A percentile compares a stretch with the other conserved stretches of the same genome.
These are phyloP conservation scores for Morelia viridis DNA, from an alignment of 2,797 vertebrate species.

Conservation along the genomic window DNA sequence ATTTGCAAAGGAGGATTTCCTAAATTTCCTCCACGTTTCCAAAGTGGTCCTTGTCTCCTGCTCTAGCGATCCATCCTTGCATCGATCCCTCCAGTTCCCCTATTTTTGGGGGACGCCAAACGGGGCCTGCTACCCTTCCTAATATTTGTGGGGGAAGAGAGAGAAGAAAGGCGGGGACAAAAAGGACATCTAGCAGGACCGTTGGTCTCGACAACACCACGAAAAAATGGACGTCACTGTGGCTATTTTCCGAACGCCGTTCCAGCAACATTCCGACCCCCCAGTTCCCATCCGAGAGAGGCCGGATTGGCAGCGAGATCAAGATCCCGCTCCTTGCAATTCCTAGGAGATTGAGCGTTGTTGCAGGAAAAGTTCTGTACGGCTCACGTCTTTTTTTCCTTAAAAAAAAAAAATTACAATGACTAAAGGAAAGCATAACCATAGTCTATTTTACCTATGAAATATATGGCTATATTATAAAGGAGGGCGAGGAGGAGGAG, in stretches of 20 bases:
- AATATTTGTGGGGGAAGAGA: background rate
- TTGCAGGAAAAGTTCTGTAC: slow-evolving; percentile 64
- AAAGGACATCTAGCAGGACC: background rate
- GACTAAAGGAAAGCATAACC: slow-evolving; percentile 73
- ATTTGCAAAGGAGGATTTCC: background rate
- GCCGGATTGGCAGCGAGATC: too few species aligned
- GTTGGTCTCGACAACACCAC: too few species aligned
- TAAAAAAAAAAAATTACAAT: slow-evolving; percentile 33
- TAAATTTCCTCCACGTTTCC: slow-evolving; percentile 20
- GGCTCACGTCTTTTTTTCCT: slow-evolving; percentile 70
- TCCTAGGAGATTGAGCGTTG: slow-evolving; percentile 47
- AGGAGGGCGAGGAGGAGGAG: slow-evolving; percentile 51
- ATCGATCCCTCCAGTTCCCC: background rate
- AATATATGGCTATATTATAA: slow-evolving; percentile 78
- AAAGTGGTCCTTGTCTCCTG: slow-evolving; percentile 41
- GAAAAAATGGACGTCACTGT: background rate
- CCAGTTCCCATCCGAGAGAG: background rate
- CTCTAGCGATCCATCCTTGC: slow-evolving; percentile 18
- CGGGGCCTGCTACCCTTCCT: background rate
- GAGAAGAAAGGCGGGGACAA: background rate
- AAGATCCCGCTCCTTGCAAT: slow-evolving; percentile 33
- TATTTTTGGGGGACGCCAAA: too few species aligned
- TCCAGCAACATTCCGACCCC: background rate
- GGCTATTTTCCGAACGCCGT: background rate
- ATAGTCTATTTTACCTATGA: slow-evolving; percentile 79